Conservation (phyloP, 1,140 invertebrate species). For the Nephila pilipes region DNA sequence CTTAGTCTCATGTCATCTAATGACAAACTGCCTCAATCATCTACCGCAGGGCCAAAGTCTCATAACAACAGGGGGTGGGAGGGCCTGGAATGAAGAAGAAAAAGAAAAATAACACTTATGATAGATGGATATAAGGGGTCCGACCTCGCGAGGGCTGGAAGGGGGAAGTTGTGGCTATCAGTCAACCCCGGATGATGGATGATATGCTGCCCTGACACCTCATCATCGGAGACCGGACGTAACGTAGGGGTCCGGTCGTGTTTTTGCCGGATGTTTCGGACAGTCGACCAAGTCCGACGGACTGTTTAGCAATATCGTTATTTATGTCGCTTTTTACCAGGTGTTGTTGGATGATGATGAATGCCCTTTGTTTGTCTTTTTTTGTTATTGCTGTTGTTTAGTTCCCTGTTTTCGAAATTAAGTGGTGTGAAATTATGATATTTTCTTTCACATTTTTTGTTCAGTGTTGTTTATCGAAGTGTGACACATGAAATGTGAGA, state of each 20-base stretch:
- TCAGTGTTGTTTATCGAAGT: too few species aligned
- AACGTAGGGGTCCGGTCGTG: conserved; percentile 47
- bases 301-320: conserved; percentile 23
- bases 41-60: conserved; percentile 40
- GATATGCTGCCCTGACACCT: conserved; percentile 55
- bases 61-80: conserved; percentile 10
- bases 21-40: conserved; percentile 68
- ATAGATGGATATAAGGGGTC: conserved; percentile 34
- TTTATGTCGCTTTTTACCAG: background rate
- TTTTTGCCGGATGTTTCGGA: conserved; percentile 61
- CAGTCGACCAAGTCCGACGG: background rate
- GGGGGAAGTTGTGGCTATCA: conserved; percentile 55
- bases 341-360: conserved; percentile 15
- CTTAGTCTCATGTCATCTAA: conserved; percentile 56
- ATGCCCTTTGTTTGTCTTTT: background rate
- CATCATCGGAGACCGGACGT: conserved; percentile 63
- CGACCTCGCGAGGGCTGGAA: conserved; percentile 59
- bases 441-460: background rate
- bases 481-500: too few species aligned
- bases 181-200: conserved; percentile 48
- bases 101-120: conserved; percentile 40
- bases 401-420: background rate
- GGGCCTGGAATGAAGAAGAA: conserved; percentile 11
- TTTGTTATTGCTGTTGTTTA: background rate
- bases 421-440: conserved; percentile 22